These are phyloP conservation scores for Acleris laterana DNA, from an alignment of 2,888 invertebrate species.

Conservation along the genomic window DNA sequence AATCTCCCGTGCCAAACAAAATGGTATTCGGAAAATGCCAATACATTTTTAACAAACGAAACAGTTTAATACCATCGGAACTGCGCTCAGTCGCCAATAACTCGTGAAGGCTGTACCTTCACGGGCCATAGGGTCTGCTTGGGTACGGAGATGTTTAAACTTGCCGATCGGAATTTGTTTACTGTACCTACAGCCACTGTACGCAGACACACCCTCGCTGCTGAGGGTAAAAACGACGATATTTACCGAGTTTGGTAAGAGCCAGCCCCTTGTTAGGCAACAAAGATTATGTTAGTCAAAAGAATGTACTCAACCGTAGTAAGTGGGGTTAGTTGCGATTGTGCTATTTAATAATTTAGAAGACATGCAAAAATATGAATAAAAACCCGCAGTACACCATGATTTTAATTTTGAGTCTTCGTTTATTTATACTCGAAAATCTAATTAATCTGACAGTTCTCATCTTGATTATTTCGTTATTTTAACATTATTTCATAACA, in stretches of 20 bases:
- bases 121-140: constrained; percentile 64
- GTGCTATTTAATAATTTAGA: no score
- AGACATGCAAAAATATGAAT: no score
- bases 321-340: no score
- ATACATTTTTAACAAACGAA: constrained; percentile 43
- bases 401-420: no score
- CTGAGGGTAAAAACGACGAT: constrained; percentile 27
- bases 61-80: constrained; percentile 34
- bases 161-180: constrained; percentile 64
- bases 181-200: constrained; percentile 47
- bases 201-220: constrained; percentile 44
- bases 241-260: neutral
- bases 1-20: neutral
- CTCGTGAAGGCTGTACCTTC: constrained; percentile 66
- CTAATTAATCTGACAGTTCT: no score
- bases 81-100: constrained; percentile 49
- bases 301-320: no score
- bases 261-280: no score
- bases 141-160: constrained; percentile 61
- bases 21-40: constrained; percentile 40
- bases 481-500: no score
- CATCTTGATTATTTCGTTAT: no score
- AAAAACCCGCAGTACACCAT: no score
- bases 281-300: no score
- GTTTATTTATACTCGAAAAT: no score